Conservation (phyloP, 2,113 vertebrate species). For the Charadrius vociferus region DNA sequence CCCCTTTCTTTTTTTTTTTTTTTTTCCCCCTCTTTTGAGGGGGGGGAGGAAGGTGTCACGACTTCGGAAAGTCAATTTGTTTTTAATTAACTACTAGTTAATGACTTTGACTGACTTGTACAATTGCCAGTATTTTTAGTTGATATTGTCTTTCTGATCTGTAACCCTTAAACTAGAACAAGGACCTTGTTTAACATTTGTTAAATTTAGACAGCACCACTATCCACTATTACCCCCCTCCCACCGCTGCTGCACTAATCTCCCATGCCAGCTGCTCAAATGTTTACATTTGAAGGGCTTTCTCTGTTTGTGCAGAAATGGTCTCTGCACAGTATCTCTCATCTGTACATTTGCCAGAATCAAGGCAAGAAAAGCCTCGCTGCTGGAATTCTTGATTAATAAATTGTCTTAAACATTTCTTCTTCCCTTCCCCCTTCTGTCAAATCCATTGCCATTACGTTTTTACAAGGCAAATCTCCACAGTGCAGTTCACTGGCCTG, state of each 20-base stretch:
- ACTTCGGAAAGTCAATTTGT: not conserved
- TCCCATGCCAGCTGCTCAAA: constrained; percentile 24
- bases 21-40: not conserved
- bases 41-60: not conserved
- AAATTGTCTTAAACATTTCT: constrained; percentile 40
- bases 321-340: constrained; percentile 46
- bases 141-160: not conserved
- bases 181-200: not conserved
- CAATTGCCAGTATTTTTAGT: not conserved
- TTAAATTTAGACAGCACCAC: constrained; percentile 28
- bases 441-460: not conserved
- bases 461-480: constrained; percentile 1
- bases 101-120: not conserved
- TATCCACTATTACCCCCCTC: not conserved
- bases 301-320: constrained; percentile 39
- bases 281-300: constrained; percentile 33
- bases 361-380: constrained; percentile 11
- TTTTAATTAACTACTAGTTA: constrained; percentile 11
- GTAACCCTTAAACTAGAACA: constrained; percentile 10
- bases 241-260: not conserved
- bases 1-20: rapidly evolving
- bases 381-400: constrained; percentile 35
- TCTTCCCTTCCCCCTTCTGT: not conserved
- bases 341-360: constrained; percentile 41
- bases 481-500: not conserved